Conservation (phyloP, 2,888 invertebrate species). For the Sturmia bella region DNA sequence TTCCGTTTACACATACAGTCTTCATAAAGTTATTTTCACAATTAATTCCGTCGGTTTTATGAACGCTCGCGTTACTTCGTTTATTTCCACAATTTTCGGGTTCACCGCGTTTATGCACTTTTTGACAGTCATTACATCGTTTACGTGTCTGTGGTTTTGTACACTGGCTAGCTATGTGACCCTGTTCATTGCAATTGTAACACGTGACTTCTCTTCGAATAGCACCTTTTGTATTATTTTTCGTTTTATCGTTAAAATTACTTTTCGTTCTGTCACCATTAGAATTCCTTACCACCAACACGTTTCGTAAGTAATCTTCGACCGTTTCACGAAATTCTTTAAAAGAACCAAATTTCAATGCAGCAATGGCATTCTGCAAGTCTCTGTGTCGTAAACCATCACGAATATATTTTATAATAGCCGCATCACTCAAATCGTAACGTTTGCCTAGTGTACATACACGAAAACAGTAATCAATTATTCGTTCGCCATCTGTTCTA, state of each 20-base stretch:
- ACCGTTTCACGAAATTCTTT: conserved; percentile 35
- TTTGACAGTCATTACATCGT: conserved; percentile 48
- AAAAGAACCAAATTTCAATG: no score
- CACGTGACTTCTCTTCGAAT: no score
- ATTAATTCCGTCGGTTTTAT: conserved; percentile 18
- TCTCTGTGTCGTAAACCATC: conserved; percentile 20
- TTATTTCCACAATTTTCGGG: conserved; percentile 48
- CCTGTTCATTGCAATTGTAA: conserved; percentile 54
- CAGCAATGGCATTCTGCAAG: no score
- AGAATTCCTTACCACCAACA: no score
- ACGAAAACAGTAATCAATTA: conserved; percentile 36
- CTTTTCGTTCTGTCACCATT: no score
- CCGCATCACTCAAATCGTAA: conserved; percentile 3
- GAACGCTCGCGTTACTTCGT: conserved; percentile 9
- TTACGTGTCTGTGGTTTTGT: conserved; percentile 24
- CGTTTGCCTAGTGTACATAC: conserved; percentile 11
- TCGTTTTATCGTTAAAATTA: no score
- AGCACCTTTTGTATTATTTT: conserved; percentile 10
- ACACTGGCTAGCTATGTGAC: conserved; percentile 50
- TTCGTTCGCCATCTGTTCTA: not conserved
- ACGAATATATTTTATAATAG: conserved; percentile 18
- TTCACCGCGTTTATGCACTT: conserved; percentile 35
- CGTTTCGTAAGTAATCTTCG: no score
- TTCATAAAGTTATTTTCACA: conserved; percentile 18
- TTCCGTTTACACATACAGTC: not conserved